Conservation (phyloP, 2,888 invertebrate genomes). For the Galerucella pusilla region DNA sequence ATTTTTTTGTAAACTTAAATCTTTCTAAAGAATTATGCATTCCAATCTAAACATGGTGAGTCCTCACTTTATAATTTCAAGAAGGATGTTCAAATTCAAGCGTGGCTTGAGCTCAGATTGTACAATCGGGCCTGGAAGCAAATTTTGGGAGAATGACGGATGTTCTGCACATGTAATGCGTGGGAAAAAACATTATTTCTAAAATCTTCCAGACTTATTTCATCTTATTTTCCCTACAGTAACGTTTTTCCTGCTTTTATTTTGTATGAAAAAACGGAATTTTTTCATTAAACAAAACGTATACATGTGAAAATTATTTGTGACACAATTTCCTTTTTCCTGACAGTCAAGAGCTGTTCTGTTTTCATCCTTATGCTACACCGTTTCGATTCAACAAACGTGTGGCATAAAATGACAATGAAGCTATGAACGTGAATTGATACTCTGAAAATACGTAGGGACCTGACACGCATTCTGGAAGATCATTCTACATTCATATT, state of each 20-base stretch:
- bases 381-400: constrained; percentile 12
- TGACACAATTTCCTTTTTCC: constrained; percentile 12
- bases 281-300: not conserved
- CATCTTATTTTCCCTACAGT: not conserved
- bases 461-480: constrained; percentile 18
- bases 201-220: not conserved
- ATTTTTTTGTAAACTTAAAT: too few species aligned
- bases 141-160: too few species aligned
- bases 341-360: constrained; percentile 1
- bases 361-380: constrained; percentile 21
- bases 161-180: not conserved
- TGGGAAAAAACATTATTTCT: not conserved
- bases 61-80: too few species aligned
- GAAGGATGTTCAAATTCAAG: too few species aligned
- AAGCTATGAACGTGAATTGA: constrained; percentile 15
- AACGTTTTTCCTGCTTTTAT: not conserved
- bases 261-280: not conserved
- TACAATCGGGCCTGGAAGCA: too few species aligned
- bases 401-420: constrained; percentile 32
- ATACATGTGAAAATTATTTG: not conserved
- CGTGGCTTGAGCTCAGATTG: too few species aligned
- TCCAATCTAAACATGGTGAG: too few species aligned
- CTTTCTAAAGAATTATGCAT: too few species aligned
- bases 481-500: not conserved
- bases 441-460: constrained; percentile 5